Conservation (phyloP, 2,113 vertebrate species). For the Proterorhinus semilunaris region DNA sequence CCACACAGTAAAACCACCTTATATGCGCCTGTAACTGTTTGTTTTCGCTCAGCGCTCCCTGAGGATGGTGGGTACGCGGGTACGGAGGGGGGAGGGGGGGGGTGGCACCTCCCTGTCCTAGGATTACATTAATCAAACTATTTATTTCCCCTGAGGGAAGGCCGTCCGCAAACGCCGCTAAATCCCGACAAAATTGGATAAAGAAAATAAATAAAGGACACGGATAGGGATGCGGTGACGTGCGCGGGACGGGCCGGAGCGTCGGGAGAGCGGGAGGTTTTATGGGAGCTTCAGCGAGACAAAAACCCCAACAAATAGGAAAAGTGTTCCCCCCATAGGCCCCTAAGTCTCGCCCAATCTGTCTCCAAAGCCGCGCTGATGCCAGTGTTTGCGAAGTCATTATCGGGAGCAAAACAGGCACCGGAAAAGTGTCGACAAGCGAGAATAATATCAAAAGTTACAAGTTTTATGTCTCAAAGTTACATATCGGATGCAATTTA, state of each 20-base stretch:
- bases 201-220: neutral
- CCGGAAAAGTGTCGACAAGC: too few species aligned
- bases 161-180: neutral
- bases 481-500: too few species aligned
- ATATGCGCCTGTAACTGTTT: neutral
- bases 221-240: too few species aligned
- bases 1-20: neutral
- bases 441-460: too few species aligned
- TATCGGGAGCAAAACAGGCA: neutral
- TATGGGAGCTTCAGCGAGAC: neutral
- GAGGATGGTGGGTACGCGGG: conserved; percentile 1
- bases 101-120: neutral
- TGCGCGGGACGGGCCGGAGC: neutral
- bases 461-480: too few species aligned
- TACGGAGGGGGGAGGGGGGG: neutral
- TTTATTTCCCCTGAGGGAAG: neutral
- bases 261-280: neutral
- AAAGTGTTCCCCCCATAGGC: neutral
- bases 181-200: conserved; percentile 5
- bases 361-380: neutral
- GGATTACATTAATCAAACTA: conserved; percentile 4
- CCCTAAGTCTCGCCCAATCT: neutral
- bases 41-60: neutral
- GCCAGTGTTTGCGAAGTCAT: neutral
- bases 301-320: neutral